Base-by-base conservation (phyloP, 2,888 invertebrate genomes). In the Eulithis testata region DNA sequence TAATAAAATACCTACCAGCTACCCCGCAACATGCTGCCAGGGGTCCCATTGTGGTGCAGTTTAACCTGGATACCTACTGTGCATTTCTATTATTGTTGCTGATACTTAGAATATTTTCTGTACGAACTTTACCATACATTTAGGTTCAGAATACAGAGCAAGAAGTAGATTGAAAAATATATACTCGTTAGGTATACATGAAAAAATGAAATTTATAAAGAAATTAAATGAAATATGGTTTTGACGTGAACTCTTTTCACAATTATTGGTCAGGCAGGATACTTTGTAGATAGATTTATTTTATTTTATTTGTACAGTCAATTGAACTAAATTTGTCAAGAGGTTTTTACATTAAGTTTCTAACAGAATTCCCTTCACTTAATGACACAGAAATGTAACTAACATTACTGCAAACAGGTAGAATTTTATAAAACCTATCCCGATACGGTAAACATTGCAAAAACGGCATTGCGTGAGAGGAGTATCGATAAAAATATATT, bases 401-500 rank as follows among this genome's bases (percentile, higher is more conserved):
- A 54, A 36, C 8, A 21, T 40, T 40, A 11, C 44, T 47, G 54
- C 9, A 49, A 55, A 21, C 45, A 21, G 49, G 11, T 43, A 52
- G 3, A 57, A 40, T 54, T 59, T 55, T 51, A 51, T 56, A 60
- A 60, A 51, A 56, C 56, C 45, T 0, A 37, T 8, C 57, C 65
- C 49, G 11, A 50, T 58, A 60, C 60, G 65, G 66, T 67, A 62
- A 80, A 78, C 73, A 80, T 80, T 66, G 81, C 78, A 86, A 86
- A 87, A 88, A 86, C 77, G 69, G 68, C 75, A 81, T 86, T 80
- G 86, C 89, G 86, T 88, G 88, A 86, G 86, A 84, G 78, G 81
- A 83, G 81, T 78, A 80, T 80, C 79, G 78, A 80, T 86, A 81
- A 86, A 86, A 87, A 87, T 88, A 87, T 89, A 89, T 89, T 88